Conservation (phyloP, 2,888 invertebrate species). For the Fabriciana adippe region DNA sequence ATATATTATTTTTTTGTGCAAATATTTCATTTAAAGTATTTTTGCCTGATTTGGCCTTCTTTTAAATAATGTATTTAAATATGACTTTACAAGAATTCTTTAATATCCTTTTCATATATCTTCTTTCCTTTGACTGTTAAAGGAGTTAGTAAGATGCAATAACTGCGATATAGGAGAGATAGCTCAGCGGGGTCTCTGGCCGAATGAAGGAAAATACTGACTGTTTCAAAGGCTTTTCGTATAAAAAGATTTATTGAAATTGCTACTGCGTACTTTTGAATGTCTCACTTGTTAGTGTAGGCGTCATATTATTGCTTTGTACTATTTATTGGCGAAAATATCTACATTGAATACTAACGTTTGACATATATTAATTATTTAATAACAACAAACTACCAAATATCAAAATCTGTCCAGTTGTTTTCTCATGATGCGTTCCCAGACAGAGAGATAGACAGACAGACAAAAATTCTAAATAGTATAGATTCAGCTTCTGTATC, state of each 20-base stretch:
- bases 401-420: too few species aligned
- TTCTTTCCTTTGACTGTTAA: slow-evolving; percentile 1
- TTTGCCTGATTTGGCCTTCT: too few species aligned
- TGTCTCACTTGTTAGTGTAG: slow-evolving; percentile 22
- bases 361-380: too few species aligned
- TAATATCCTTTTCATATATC: slow-evolving; percentile 1
- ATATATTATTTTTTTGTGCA: too few species aligned
- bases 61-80: too few species aligned
- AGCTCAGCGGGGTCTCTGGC: slow-evolving; percentile 60
- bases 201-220: slow-evolving; percentile 45
- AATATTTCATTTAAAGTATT: too few species aligned
- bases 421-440: too few species aligned
- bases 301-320: slow-evolving; percentile 26
- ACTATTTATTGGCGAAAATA: slow-evolving; percentile 13
- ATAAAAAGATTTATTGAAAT: slow-evolving; percentile 37
- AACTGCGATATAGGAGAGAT: slow-evolving; percentile 67
- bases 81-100: neutral
- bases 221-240: slow-evolving; percentile 48
- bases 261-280: slow-evolving; percentile 26
- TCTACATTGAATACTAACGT: neutral
- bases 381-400: too few species aligned
- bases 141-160: slow-evolving; percentile 62
- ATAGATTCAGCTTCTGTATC: too few species aligned
- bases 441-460: too few species aligned
- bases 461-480: too few species aligned